phyloP scores from a whole-genome alignment of 2,888 invertebrate species.

The Synanthedon vespiformis region DNA sequence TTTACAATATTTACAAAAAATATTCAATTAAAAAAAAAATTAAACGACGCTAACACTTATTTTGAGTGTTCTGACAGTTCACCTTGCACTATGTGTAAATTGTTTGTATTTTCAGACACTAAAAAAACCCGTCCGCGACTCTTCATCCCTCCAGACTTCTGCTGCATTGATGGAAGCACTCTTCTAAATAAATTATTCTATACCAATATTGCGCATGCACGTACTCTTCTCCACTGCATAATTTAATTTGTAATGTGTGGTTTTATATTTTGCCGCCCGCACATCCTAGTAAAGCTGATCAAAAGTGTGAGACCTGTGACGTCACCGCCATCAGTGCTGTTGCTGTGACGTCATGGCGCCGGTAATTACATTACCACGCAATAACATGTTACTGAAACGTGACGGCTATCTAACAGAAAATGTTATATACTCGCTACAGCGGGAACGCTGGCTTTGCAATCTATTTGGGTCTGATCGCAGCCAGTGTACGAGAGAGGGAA shows the following conservation, averaged over 20 bases:
- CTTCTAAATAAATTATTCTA: conserved; percentile 8
- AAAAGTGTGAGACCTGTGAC: conserved; percentile 37
- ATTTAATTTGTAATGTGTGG: conserved; percentile 21
- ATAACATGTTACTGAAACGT: conserved; percentile 41
- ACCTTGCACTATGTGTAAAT: conserved; percentile 14
- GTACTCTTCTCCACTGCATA: conserved; percentile 18
- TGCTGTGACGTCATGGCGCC: conserved; percentile 23
- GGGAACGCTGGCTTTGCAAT: conserved; percentile 88
- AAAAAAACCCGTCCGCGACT: conserved; percentile 8
- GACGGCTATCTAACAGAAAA: conserved; percentile 49
- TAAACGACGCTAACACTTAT: conserved; percentile 13
- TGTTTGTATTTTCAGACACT: conserved; percentile 17
- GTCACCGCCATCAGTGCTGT: conserved; percentile 4
- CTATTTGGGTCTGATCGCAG: conserved; percentile 78
- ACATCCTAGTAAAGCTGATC: conserved; percentile 50
- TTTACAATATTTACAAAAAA: conserved; percentile 25
- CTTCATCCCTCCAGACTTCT: conserved; percentile 7
- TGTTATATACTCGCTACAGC: conserved; percentile 70
- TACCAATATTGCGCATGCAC: conserved; percentile 3
- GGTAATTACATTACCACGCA: conserved; percentile 56
- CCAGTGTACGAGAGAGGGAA: conserved; percentile 82
- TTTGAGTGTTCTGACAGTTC: conserved; percentile 16
- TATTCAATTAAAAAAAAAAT: conserved; percentile 10
- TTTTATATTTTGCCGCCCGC: conserved; percentile 26
- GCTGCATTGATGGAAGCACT: conserved; percentile 2